These are phyloP conservation scores for Aldabrachelys gigantea DNA, from an alignment of 2,113 vertebrate species.

Conservation along the genomic window DNA sequence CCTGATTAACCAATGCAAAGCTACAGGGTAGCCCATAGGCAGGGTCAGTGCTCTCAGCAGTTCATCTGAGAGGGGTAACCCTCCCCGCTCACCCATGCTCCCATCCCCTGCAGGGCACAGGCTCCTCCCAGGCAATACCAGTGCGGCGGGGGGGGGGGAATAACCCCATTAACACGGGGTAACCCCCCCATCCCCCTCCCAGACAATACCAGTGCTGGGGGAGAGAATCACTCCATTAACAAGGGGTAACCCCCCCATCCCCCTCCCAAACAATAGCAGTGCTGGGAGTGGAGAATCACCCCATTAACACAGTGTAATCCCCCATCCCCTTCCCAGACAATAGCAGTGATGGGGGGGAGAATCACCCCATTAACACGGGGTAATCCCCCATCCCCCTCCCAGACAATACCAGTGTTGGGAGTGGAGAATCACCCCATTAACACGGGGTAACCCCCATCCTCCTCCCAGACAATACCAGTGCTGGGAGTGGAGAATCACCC, in stretches of 20 bases:
- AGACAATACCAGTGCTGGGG: background rate
- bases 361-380: background rate
- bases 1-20: too few relatives aligned
- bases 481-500: background rate
- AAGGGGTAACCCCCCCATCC: too few relatives aligned
- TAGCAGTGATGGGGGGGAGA: too few relatives aligned
- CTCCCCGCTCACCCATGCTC: rapidly evolving
- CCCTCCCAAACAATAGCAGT: too few relatives aligned
- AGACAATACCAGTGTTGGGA: too few relatives aligned
- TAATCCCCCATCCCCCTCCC: too few relatives aligned
- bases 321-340: too few relatives aligned
- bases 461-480: background rate
- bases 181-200: background rate
- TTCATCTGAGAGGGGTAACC: rapidly evolving
- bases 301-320: too few relatives aligned
- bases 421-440: too few relatives aligned
- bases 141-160: background rate
- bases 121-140: background rate
- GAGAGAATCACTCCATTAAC: background rate
- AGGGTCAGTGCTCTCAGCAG: rapidly evolving
- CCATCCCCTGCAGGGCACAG: background rate
- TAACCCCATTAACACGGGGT: background rate
- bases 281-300: background rate
- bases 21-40: rapidly evolving
- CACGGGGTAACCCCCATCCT: too few relatives aligned